These are phyloP conservation scores for Troides helena DNA, from an alignment of 2,888 invertebrate genomes.

Conservation along the genomic window DNA sequence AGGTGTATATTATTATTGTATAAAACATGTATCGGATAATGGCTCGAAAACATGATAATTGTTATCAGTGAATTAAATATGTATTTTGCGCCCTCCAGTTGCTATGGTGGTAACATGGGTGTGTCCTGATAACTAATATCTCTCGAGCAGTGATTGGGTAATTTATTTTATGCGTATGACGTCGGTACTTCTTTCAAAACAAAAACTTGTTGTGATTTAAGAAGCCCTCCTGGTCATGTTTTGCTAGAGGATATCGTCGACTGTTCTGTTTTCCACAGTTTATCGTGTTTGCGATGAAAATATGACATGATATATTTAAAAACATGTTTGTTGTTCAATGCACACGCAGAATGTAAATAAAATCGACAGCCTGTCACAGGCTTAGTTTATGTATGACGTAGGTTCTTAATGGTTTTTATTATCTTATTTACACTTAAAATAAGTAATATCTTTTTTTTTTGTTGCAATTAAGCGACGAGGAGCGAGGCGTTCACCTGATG, in stretches of 20 bases:
- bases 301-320: slow-evolving; percentile 66
- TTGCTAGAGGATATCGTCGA: slow-evolving; percentile 60
- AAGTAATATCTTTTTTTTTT: background rate
- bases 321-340: slow-evolving; percentile 54
- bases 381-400: slow-evolving; percentile 1
- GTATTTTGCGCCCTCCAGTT: slow-evolving; percentile 45
- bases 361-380: background rate
- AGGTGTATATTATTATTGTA: slow-evolving; percentile 7
- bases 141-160: slow-evolving; percentile 47
- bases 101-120: slow-evolving; percentile 68
- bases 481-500: no score
- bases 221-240: slow-evolving; percentile 62
- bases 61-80: slow-evolving; percentile 32
- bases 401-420: background rate
- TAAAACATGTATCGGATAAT: slow-evolving; percentile 15
- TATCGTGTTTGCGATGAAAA: slow-evolving; percentile 75
- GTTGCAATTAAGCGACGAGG: no score
- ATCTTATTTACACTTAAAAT: background rate
- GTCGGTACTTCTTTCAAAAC: slow-evolving; percentile 66
- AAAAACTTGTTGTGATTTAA: slow-evolving; percentile 64
- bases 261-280: slow-evolving; percentile 69
- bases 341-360: slow-evolving; percentile 25
- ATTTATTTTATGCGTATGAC: slow-evolving; percentile 54
- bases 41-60: slow-evolving; percentile 25
- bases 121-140: slow-evolving; percentile 66